Evolutionary conservation across 2,797 vertebrate species (phyloP).

Genomic region (Anomalospiza imberbis): DNA sequence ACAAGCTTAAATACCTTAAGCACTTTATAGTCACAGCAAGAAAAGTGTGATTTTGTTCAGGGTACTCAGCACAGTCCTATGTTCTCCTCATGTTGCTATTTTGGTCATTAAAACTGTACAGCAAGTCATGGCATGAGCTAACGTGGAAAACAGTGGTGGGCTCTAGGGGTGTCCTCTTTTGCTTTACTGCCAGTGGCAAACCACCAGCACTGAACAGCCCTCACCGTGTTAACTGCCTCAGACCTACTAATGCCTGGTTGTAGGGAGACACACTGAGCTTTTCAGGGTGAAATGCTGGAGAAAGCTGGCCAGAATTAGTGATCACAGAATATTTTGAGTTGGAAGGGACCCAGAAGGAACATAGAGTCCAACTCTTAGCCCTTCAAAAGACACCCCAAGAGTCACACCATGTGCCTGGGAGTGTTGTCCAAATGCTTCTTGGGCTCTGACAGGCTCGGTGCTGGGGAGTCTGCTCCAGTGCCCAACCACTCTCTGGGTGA

Average conservation of each 20-base stretch:
- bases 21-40: not conserved
- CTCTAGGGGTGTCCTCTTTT: not conserved
- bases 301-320: not conserved
- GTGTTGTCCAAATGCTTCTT: not conserved
- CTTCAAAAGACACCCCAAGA: not conserved
- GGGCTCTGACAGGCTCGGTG: not conserved
- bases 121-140: rapidly evolving
- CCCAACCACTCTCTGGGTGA: not conserved
- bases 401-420: no score
- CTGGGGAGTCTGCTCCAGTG: not conserved
- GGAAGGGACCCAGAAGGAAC: not conserved
- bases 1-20: not conserved
- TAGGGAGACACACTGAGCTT: not conserved
- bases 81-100: not conserved
- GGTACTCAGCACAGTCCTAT: not conserved
- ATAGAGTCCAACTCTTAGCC: not conserved
- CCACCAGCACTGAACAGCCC: not conserved
- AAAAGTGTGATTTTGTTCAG: not conserved
- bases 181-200: not conserved
- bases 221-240: not conserved
- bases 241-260: not conserved
- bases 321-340: not conserved
- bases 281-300: not conserved
- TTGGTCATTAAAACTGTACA: not conserved
- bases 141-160: rapidly evolving